Conservation (phyloP, 2,797 vertebrate species). For the Tangara arthus region DNA sequence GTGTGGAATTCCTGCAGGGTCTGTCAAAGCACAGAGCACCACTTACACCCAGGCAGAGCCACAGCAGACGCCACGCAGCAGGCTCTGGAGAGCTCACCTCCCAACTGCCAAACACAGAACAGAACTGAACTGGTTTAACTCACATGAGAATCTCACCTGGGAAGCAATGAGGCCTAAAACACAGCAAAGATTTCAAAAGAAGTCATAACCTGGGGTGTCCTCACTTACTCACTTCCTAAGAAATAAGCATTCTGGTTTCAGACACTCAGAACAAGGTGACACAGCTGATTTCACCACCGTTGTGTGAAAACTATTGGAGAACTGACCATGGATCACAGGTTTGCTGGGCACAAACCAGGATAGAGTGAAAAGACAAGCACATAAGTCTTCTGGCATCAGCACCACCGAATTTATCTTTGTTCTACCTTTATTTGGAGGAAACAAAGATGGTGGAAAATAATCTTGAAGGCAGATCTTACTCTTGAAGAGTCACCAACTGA, state of each 20-base stretch:
- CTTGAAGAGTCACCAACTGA: background rate
- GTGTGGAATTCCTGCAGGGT: accelerated
- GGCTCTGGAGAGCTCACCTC: background rate
- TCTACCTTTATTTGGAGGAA: background rate
- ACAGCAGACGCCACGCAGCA: background rate
- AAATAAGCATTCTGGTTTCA: background rate
- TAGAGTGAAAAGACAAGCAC: background rate
- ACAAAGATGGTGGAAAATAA: background rate
- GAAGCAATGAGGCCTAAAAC: background rate
- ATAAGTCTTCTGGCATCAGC: background rate
- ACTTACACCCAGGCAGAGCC: background rate
- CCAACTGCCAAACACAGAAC: background rate
- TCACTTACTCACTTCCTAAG: background rate
- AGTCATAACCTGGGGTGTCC: background rate
- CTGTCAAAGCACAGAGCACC: background rate
- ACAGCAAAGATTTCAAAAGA: background rate
- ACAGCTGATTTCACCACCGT: background rate
- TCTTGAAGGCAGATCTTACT: background rate
- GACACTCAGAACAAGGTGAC: background rate
- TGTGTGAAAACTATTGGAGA: background rate
- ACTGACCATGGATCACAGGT: background rate
- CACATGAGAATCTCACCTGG: background rate
- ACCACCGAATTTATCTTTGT: background rate
- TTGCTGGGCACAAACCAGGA: background rate
- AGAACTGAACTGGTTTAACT: background rate